Base-by-base conservation (phyloP, 2,888 invertebrate species). In the Heliconius ethilla region DNA sequence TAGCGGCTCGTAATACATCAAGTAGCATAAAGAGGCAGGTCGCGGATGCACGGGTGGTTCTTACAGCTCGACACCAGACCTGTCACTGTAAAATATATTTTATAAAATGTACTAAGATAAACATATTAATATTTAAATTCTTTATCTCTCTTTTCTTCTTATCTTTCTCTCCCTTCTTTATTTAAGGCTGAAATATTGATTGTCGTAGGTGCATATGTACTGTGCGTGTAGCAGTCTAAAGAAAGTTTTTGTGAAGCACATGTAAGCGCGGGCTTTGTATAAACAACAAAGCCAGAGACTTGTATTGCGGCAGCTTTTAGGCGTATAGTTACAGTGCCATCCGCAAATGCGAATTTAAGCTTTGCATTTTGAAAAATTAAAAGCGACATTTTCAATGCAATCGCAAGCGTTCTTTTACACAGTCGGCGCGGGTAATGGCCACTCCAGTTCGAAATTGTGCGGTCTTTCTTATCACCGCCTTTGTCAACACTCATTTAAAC, bases 341-440 rank as follows among this genome's bases (percentile, higher is more conserved):
- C 89, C 89, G 86, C 92, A 92, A 92, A 92, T 89, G 89, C 87
- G 88, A 92, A 92, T 91, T 92, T 92, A 90, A 89, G 89, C 91
- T 93, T 92, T 91, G 91, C 90, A 91, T 92, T 93, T 91, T 87
- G 90, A 91, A 92, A 93, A 93, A 92, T 92, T 92, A 92, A 93
- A 93, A 92, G 91, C 91, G 89, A 91, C 92, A 89, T 91, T 93
- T 91, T 90, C 89, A 91, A 92, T 92, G 92, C 90, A 90, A 92
- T 92, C 91, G 89, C 89, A 86, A 91, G 86, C 89, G 89, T 89
- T 91, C 90, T 91, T 90, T 79, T 90, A 87, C 87, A 86, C 90
- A 90, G 91, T 88, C 90, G 88, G 89, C 88, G 89, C 87, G 88
- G 88, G 90, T 93, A 93, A 93, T 93, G 93, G 92, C 93, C 92